Evolutionary conservation across 2,888 invertebrate genomes (phyloP).

Genomic region (Thecophora atra): DNA sequence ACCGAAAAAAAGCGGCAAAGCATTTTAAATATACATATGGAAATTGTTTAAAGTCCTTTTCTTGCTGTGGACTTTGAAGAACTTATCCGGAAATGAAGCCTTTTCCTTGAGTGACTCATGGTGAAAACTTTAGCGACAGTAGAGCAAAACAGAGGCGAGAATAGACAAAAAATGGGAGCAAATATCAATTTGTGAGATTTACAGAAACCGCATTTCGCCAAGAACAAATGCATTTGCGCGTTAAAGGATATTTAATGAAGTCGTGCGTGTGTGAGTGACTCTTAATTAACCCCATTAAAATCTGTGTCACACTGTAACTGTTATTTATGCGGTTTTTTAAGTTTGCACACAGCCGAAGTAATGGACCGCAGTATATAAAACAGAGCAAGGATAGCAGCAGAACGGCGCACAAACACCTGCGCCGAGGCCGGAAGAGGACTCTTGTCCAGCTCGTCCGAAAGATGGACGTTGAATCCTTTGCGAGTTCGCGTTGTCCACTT

Average conservation of each 20-base stretch:
- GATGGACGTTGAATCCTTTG: neutral
- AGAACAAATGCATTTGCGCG: neutral
- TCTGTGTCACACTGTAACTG: slow-evolving; percentile 30
- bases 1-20: neutral
- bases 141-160: too few relatives aligned
- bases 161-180: neutral
- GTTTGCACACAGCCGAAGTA: neutral
- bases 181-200: neutral
- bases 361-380: slow-evolving; percentile 4
- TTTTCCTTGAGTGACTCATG: too few relatives aligned
- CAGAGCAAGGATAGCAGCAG: slow-evolving; percentile 16
- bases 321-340: slow-evolving; percentile 34
- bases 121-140: too few relatives aligned
- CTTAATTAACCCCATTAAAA: slow-evolving; percentile 36
- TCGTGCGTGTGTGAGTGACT: slow-evolving; percentile 10
- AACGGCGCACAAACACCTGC: slow-evolving; percentile 22
- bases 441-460: slow-evolving; percentile 3
- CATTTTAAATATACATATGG: neutral
- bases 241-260: neutral
- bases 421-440: neutral
- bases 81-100: too few relatives aligned
- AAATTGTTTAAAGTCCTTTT: neutral
- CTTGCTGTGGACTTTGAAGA: neutral
- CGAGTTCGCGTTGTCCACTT: slow-evolving; percentile 7
- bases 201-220: neutral